phyloP scores from a whole-genome alignment of 1,140 invertebrate species.

The Brachionus manjavacas region DNA sequence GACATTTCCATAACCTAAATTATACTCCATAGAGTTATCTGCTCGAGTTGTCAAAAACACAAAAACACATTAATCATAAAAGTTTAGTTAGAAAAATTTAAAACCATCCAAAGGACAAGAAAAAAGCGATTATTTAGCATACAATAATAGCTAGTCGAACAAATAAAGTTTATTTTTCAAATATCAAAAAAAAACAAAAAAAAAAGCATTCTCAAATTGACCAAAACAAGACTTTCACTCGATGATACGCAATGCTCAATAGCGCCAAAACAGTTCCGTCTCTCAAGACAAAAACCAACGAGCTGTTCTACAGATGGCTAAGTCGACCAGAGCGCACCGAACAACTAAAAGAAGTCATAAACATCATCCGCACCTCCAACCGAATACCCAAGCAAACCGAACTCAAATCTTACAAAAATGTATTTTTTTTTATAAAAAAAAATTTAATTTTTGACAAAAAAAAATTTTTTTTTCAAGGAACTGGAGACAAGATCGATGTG shows the following conservation, averaged over 20 bases:
- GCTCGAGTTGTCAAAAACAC: background rate
- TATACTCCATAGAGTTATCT: background rate
- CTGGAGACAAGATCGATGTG: background rate
- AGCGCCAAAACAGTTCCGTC: constrained; percentile 17
- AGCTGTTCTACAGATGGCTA: constrained; percentile 38
- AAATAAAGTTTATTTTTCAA: background rate
- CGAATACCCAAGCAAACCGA: constrained; percentile 6
- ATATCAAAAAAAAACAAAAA: background rate
- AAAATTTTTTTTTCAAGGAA: background rate
- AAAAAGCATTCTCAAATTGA: background rate
- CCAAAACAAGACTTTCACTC: background rate
- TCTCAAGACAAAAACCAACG: constrained; percentile 17
- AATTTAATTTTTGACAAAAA: background rate
- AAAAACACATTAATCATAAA: constrained; percentile 17
- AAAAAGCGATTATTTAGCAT: background rate
- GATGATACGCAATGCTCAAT: background rate
- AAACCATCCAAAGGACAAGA: background rate
- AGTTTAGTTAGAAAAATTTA: constrained; percentile 12
- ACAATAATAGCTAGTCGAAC: background rate
- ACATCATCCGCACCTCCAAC: background rate
- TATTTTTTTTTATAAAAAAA: background rate
- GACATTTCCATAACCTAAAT: constrained; percentile 31
- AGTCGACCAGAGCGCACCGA: constrained; percentile 17
- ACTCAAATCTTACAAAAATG: constrained; percentile 31
- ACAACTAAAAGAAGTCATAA: constrained; percentile 33